phyloP scores from a whole-genome alignment of 1,140 invertebrate genomes.

The Geopemphigus sp. region DNA sequence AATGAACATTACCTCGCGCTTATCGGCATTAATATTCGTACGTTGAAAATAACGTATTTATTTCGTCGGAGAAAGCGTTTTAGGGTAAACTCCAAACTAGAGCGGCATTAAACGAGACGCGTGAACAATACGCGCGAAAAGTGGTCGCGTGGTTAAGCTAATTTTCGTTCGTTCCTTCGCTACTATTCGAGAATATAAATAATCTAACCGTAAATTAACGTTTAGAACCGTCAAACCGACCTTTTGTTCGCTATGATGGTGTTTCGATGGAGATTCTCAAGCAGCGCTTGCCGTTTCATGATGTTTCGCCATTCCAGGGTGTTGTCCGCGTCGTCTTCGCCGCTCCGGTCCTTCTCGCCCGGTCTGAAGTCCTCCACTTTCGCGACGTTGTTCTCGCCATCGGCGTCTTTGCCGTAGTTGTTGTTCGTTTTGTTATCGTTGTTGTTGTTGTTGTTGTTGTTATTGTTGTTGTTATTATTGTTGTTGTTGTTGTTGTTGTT shows the following conservation, averaged over 20 bases:
- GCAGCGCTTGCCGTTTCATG: constrained; percentile 51
- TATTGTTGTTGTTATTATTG: background rate
- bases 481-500: constrained; percentile 25
- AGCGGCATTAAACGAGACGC: too few relatives aligned
- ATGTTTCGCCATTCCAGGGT: constrained; percentile 52
- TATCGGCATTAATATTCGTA: background rate
- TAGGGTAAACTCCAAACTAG: too few relatives aligned
- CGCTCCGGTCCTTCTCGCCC: constrained; percentile 10
- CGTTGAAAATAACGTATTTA: background rate
- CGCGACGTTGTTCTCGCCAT: background rate
- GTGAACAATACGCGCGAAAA: too few relatives aligned
- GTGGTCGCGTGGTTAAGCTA: too few relatives aligned
- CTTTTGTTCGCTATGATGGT: constrained; percentile 39
- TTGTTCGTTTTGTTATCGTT: constrained; percentile 12
- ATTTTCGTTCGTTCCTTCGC: too few relatives aligned
- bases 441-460: too few relatives aligned
- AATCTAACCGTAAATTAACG: too few relatives aligned
- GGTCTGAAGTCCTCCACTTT: constrained; percentile 34
- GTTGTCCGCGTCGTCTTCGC: constrained; percentile 50
- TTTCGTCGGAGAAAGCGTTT: too few relatives aligned
- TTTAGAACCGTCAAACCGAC: background rate
- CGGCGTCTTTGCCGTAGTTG: background rate
- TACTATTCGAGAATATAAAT: too few relatives aligned
- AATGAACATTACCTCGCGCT: too few relatives aligned
- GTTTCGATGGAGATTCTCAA: constrained; percentile 46